phyloP scores from a whole-genome alignment of 2,113 vertebrate genomes.

The Pelusios castaneus region DNA sequence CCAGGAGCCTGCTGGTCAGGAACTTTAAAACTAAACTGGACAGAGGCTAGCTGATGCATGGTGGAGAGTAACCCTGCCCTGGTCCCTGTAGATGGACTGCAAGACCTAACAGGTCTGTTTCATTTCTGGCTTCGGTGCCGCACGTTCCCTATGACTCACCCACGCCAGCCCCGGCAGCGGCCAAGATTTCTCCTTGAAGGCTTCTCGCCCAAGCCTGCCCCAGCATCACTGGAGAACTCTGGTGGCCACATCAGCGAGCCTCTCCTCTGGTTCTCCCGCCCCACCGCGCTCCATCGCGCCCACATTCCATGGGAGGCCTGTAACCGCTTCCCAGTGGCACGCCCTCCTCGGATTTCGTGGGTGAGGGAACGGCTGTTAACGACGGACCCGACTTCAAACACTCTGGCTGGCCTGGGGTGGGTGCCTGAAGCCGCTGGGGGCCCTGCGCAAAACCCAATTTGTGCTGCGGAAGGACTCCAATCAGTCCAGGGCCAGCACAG shows the following conservation, averaged over 20 bases:
- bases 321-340: not conserved
- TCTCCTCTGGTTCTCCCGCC: not conserved
- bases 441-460: not conserved
- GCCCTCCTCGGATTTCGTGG: not conserved
- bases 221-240: not conserved
- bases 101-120: not conserved
- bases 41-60: not conserved
- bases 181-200: not conserved
- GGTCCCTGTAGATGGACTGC: not conserved
- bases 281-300: not conserved
- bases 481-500: not conserved
- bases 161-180: too few species aligned
- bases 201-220: not conserved
- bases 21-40: not conserved
- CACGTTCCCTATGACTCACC: not conserved
- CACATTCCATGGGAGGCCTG: not conserved
- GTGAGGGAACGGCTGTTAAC: not conserved
- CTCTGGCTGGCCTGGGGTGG: fast-evolving
- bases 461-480: not conserved
- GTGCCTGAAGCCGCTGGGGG: not conserved
- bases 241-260: not conserved
- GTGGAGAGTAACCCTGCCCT: not conserved
- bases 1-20: not conserved
- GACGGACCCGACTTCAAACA: fast-evolving
- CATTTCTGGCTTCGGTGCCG: too few species aligned